These are phyloP conservation scores for Tadarida brasiliensis DNA, from an alignment of 2,797 vertebrate species.

Conservation along the genomic window DNA sequence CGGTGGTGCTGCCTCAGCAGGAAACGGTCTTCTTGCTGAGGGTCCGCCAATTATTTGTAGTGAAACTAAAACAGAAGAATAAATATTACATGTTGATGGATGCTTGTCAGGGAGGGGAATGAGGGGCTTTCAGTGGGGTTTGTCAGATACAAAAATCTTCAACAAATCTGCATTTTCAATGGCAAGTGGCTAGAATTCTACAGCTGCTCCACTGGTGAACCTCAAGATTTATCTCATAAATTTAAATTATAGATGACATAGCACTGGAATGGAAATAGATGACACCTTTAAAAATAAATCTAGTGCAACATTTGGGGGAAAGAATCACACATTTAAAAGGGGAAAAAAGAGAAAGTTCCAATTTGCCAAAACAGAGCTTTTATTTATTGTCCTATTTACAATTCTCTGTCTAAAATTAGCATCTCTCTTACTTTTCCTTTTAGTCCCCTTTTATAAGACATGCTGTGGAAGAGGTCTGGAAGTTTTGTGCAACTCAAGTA, in stretches of 20 bases:
- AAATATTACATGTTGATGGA: slow-evolving; percentile 89
- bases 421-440: slow-evolving; percentile 80
- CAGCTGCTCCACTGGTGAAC: slow-evolving; percentile 88
- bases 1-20: slow-evolving; percentile 84
- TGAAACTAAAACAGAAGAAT: slow-evolving; percentile 85
- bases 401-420: slow-evolving; percentile 84
- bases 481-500: slow-evolving; percentile 83
- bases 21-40: slow-evolving; percentile 80
- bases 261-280: slow-evolving; percentile 87
- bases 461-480: slow-evolving; percentile 74
- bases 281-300: slow-evolving; percentile 86
- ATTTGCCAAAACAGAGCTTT: slow-evolving; percentile 79
- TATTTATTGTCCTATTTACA: slow-evolving; percentile 85
- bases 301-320: slow-evolving; percentile 83
- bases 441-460: slow-evolving; percentile 70
- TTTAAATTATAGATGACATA: slow-evolving; percentile 90
- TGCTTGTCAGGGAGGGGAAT: slow-evolving; percentile 86
- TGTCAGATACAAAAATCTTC: slow-evolving; percentile 84
- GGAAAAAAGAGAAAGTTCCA: slow-evolving; percentile 78
- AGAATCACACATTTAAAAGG: slow-evolving; percentile 81
- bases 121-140: slow-evolving; percentile 82
- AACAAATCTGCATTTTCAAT: slow-evolving; percentile 85
- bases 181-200: slow-evolving; percentile 84
- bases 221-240: slow-evolving; percentile 87
- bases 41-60: slow-evolving; percentile 84